A percentile compares a stretch with the other conserved stretches of the same genome.
Conservation (phyloP, 2,113 vertebrate species). For the Chunga burmeisteri region DNA sequence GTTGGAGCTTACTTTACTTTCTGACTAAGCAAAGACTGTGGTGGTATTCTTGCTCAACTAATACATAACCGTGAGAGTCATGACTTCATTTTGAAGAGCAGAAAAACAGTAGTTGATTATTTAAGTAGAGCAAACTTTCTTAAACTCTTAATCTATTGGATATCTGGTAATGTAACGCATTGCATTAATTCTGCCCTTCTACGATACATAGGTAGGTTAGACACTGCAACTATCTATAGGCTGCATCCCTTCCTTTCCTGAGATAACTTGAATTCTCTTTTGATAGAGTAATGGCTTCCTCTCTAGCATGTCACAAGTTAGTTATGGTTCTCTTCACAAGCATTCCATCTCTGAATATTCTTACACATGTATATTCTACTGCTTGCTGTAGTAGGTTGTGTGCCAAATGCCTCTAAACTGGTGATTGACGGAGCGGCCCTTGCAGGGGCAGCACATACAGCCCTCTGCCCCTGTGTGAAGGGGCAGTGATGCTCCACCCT, state of each 20-base stretch:
- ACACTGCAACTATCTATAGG: not conserved
- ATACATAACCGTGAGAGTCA: fast-evolving
- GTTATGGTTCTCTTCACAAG: not conserved
- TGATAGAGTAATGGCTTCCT: not conserved
- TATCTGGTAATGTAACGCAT: not conserved
- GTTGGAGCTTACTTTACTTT: not conserved
- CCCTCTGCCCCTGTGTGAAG: not conserved
- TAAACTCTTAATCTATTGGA: not conserved
- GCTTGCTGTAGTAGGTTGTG: not conserved
- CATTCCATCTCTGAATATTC: not conserved
- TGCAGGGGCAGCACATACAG: not conserved
- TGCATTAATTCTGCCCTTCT: not conserved
- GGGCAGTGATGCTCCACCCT: not conserved
- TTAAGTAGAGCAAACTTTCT: not conserved
- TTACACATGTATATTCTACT: not conserved
- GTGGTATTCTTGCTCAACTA: not conserved
- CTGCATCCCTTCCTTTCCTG: not conserved
- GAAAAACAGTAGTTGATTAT: not conserved
- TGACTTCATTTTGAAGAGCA: not conserved
- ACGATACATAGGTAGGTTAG: no score
- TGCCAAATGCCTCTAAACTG: not conserved
- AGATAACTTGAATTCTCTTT: not conserved
- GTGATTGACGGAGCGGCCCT: not conserved
- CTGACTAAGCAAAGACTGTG: not conserved
- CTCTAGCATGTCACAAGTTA: fast-evolving